Evolutionary conservation across 2,113 vertebrate species (phyloP), one percentile per base, ranked within the genome.

Genomic region (Guaruba guarouba): DNA sequence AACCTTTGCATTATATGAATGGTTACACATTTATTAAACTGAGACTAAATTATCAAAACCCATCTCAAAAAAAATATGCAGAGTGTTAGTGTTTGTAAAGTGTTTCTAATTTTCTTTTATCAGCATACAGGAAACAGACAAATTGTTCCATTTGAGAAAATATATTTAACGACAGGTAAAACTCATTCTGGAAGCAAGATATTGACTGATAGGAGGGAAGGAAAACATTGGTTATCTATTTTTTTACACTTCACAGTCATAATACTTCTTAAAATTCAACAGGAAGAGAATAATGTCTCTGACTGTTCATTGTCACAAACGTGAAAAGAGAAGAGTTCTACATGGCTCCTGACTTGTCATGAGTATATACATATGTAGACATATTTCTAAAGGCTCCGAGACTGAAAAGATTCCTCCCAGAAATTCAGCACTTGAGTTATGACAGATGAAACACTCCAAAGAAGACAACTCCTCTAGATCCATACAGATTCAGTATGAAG

Each of bases 31-130:
- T 82, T 86, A 52, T 85, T 63, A 96, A 82, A 69, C 28, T 49
- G 37, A 61, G 16, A 86, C 12, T 76, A 71, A 94, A 93, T 90
- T 70, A 63, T 17, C 23, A 67, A 76, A 92, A 83, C 49, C 31
- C 28, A 74, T 63, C 49, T 94, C 44, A 77, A 46, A 88, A 6
- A 6, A 86, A 76, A 85, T 75, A 28, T 74, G 37, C 74, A 76
- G 31, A 78, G 28, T 59, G 37, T 52, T 82, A 39, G 41, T 59
- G 33, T 59, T 41, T 51, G 10, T 1, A 2, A 92, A 93, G 11
- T 62, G 4, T 80, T 93, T 79, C 61, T 78, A 54, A 90, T 93
- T 92, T 87, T 91, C 44, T 68, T 70, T 90, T 85, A 82, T 87
- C 41, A 77, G 12, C 25, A 46, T 33, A 7, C 0, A 0, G 62